Evolutionary conservation across 2,888 invertebrate species (phyloP), one percentile per base, ranked within the genome.

Genomic region (Balanococcus diminutus): DNA sequence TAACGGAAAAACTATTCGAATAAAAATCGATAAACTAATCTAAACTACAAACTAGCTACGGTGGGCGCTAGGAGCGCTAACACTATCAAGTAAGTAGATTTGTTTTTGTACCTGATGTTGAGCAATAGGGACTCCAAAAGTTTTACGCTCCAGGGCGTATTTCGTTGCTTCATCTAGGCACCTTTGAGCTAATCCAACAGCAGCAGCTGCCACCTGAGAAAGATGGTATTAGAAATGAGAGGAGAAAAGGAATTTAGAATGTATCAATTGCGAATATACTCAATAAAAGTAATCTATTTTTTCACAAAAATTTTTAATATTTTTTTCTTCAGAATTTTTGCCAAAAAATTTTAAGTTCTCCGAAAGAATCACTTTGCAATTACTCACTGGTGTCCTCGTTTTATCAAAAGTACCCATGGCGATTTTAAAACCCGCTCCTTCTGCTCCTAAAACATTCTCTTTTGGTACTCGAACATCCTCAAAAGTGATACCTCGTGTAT

Each of bases 361-460:
- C n/a, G n/a, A n/a, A n/a, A n/a, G n/a, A n/a, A n/a, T n/a, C n/a
- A n/a, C n/a, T n/a, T n/a, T n/a, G n/a, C n/a, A n/a, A n/a, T n/a
- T n/a, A n/a, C n/a, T n/a, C n/a, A 96, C 97, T 88, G 96, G 95
- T 39, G 98, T 97, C 87, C 98, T 92, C 0, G 98, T 98, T 89
- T 94, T 95, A 90, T 98, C 98, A 90, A 99, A 99, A 0, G 97
- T 96, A 67, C 94, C 95, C 98, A 98, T 99, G 11, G 98, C 98
- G 89, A 99, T 96, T 91, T 97, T 98, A 90, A 99, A 99, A 32
- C 99, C 99, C 67, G 94, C 94, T 1, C 99, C 98, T 91, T 98
- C 98, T 4, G 93, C 94, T 82, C 95, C 91, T 2, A 98, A 91
- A 56, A 99, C 96, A 90, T 99, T 98, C 91, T 97, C 97, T 89